Evolutionary conservation across 2,888 invertebrate species (phyloP), one percentile per base, ranked within the genome.

Genomic region (Netelia fuscicornis): DNA sequence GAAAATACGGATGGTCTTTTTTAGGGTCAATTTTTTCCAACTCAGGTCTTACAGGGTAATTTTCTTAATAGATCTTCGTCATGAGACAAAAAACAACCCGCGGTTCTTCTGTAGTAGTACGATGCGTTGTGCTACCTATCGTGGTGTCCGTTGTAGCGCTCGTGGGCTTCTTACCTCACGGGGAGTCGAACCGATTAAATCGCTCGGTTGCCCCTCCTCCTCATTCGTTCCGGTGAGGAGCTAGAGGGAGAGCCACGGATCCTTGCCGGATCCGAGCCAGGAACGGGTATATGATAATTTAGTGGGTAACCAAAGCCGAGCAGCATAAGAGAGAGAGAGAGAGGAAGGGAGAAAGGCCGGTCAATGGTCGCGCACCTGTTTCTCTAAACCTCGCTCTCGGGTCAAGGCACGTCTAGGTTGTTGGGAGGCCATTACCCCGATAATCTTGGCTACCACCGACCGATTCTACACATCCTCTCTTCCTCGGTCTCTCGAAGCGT

Each of bases 341-440:
- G 72, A 68, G 60, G 25, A 65, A 65, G 68, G 72, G 76, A 84
- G 72, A 58, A 30, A 79, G 75, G 44, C 81, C 85, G 85, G 86
- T 87, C 86, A 87, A 87, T 87, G 86, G 85, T 87, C 86, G 86
- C 85, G 86, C 88, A 84, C 84, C 84, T 86, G 77, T 85, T 87
- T 81, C 83, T 74, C 82, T 72, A 65, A 75, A 76, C 84, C 80
- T 78, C 83, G 78, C 81, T 77, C 89, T 86, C 90, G 90, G 92
- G 92, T 92, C 92, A 92, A 93, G 93, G 91, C 90, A 91, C 92
- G 92, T 92, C 93, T 92, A 92, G 92, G 92, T 86, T 92, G 92
- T 92, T 89, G 87, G 89, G 90, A 93, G 92, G 92, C 91, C 93
- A 89, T 93, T 93, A 92, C 91, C 91, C 93, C 89, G 90, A 92